phyloP scores from a whole-genome alignment of 2,113 vertebrate species.

The Miniopterus natalensis region DNA sequence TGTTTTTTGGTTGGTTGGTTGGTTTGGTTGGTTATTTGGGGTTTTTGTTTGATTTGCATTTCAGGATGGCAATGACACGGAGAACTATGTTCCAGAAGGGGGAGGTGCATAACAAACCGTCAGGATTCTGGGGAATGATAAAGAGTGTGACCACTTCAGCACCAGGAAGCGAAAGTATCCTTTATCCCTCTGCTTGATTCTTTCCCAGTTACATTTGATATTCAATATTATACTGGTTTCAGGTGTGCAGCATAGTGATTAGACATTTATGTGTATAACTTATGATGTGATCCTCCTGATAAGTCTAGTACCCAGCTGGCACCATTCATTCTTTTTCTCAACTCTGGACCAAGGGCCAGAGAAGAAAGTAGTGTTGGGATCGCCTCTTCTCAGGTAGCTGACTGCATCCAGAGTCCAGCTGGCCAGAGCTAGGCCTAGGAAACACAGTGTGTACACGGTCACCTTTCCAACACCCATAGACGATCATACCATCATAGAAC shows the following conservation, averaged over 20 bases:
- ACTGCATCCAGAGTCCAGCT: not conserved
- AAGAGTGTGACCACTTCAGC: slow-evolving; percentile 97
- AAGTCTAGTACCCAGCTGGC: too few relatives aligned
- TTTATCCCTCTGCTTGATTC: slow-evolving; percentile 80
- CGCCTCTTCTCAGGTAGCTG: not conserved
- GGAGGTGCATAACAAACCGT: slow-evolving; percentile 96
- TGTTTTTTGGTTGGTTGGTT: not conserved
- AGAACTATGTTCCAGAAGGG: slow-evolving; percentile 98
- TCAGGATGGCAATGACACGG: slow-evolving; percentile 97
- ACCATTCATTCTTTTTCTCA: not conserved
- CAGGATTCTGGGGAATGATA: slow-evolving; percentile 98
- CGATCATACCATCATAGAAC: not conserved
- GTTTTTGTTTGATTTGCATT: slow-evolving; percentile 66
- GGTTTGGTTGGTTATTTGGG: not conserved
- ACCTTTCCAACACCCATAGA: not conserved
- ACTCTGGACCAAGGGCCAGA: not conserved
- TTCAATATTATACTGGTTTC: not conserved
- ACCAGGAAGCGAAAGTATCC: slow-evolving; percentile 97
- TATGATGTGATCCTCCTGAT: not conserved
- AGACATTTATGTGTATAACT: too few relatives aligned
- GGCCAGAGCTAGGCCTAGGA: not conserved
- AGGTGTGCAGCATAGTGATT: not conserved
- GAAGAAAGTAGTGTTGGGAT: not conserved
- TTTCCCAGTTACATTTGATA: not conserved
- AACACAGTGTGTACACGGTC: not conserved